These are phyloP conservation scores for Genyomyrus donnyi DNA, from an alignment of 2,113 vertebrate genomes.

Conservation along the genomic window DNA sequence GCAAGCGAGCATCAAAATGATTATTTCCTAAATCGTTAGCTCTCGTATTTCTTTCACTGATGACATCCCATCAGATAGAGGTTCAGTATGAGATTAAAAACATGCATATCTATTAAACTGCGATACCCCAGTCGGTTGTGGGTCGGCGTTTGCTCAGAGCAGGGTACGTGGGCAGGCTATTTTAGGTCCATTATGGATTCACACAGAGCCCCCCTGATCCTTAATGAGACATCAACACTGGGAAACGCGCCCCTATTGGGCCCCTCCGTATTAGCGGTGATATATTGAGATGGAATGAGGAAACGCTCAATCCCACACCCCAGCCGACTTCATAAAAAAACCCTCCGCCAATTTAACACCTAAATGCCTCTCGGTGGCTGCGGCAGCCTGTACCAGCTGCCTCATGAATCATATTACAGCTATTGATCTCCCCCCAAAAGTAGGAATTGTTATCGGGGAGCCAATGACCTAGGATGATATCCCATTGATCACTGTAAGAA, in stretches of 20 bases:
- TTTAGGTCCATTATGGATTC: background rate
- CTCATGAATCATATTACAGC: constrained; percentile 79
- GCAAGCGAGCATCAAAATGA: background rate
- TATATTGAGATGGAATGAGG: constrained; percentile 53
- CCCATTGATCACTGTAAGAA: constrained; percentile 82
- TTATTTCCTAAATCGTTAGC: background rate
- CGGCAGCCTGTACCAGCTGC: constrained; percentile 65
- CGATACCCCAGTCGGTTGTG: background rate
- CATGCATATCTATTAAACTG: background rate
- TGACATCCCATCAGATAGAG: background rate
- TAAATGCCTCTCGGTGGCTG: constrained; percentile 69
- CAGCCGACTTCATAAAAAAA: constrained; percentile 55
- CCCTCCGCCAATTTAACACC: constrained; percentile 66
- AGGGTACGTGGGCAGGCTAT: background rate
- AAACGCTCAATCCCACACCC: constrained; percentile 46
- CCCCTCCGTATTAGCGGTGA: constrained; percentile 30
- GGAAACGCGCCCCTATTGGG: background rate
- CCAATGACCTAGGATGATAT: constrained; percentile 75
- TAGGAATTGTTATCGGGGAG: constrained; percentile 80
- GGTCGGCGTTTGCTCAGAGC: background rate
- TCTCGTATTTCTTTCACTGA: background rate
- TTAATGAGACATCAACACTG: constrained; percentile 12
- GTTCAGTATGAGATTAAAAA: background rate
- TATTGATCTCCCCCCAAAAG: constrained; percentile 80
- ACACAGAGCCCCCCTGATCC: background rate